Evolutionary conservation across 2,888 invertebrate genomes (phyloP).

Genomic region (Ochropacha duplaris): DNA sequence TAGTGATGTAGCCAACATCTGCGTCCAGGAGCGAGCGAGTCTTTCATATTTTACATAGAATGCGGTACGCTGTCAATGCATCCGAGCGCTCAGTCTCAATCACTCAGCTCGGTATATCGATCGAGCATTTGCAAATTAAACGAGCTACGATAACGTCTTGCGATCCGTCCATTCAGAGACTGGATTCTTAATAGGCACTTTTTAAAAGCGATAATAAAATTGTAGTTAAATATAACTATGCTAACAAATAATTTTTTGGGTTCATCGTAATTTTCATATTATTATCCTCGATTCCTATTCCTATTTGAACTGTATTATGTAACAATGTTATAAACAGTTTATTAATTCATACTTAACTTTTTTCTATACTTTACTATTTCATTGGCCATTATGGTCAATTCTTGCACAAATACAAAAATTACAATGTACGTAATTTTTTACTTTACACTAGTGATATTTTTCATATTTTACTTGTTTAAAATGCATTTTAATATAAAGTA

Average conservation of each 20-base stretch:
- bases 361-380: not conserved
- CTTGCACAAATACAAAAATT: not conserved
- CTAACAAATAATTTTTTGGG: too few relatives aligned
- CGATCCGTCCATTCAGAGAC: conserved; percentile 9
- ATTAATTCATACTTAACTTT: not conserved
- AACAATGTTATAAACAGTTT: not conserved
- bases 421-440: too few relatives aligned
- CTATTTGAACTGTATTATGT: not conserved
- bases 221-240: conserved; percentile 6
- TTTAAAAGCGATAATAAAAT: conserved; percentile 12
- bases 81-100: conserved; percentile 67
- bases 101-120: conserved; percentile 65
- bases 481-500: too few relatives aligned
- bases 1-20: conserved; percentile 40
- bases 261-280: too few relatives aligned
- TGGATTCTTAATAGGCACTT: conserved; percentile 18
- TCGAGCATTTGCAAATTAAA: conserved; percentile 74
- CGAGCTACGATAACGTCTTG: conserved; percentile 55
- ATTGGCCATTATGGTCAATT: not conserved
- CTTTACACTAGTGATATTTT: too few relatives aligned
- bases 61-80: conserved; percentile 70
- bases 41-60: conserved; percentile 82
- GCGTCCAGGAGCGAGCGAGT: conserved; percentile 45
- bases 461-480: too few relatives aligned
- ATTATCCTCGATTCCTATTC: not conserved